Conservation (phyloP, 2,113 vertebrate species). For the Hymenochirus boettgeri region DNA sequence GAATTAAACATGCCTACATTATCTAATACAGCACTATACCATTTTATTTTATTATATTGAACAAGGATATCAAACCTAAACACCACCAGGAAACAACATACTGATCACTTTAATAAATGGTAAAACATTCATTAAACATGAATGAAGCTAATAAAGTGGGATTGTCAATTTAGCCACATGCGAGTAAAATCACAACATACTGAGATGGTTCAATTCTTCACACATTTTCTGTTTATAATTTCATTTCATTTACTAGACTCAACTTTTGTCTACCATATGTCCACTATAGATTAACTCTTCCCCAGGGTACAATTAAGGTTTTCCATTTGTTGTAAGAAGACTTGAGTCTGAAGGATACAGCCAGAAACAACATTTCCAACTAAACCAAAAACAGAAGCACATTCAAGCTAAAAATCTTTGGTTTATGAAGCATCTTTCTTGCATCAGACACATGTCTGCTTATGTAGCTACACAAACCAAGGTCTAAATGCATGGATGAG, state of each 20-base stretch:
- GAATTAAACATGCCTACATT: slow-evolving; percentile 43
- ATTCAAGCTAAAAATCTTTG: slow-evolving; percentile 75
- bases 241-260: slow-evolving; percentile 75
- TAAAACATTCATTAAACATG: slow-evolving; percentile 16
- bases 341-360: slow-evolving; percentile 81
- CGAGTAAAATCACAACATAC: slow-evolving; percentile 46
- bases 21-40: slow-evolving; percentile 28
- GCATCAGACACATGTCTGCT: slow-evolving; percentile 74
- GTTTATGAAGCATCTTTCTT: slow-evolving; percentile 83
- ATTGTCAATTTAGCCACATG: slow-evolving; percentile 47
- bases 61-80: not conserved
- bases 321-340: slow-evolving; percentile 97
- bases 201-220: slow-evolving; percentile 71
- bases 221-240: slow-evolving; percentile 78
- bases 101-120: slow-evolving; percentile 32
- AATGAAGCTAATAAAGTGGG: slow-evolving; percentile 46
- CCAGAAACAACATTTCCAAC: slow-evolving; percentile 94
- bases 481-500: slow-evolving; percentile 67
- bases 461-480: slow-evolving; percentile 68
- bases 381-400: slow-evolving; percentile 90
- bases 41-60: not conserved
- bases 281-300: slow-evolving; percentile 84
- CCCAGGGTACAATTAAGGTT: slow-evolving; percentile 85
- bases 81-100: slow-evolving; percentile 25
- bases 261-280: slow-evolving; percentile 91